Evolutionary conservation across 2,797 vertebrate genomes (phyloP), one percentile per base, ranked within the genome.

Genomic region (Sebastes jordani): DNA sequence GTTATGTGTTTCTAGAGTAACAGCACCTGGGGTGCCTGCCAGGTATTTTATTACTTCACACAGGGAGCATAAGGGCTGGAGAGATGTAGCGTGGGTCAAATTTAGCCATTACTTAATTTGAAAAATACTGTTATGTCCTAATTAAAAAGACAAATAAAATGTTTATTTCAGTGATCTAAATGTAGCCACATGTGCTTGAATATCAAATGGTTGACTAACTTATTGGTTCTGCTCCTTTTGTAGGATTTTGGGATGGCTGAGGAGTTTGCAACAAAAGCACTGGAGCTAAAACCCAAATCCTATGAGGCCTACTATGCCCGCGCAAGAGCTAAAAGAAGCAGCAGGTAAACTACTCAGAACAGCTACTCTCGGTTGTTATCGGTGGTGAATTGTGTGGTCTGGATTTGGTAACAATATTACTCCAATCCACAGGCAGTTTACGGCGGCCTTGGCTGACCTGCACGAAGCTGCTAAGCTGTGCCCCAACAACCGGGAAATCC

Each of bases 171-270:
- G 38, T 23, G 22, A 74, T 22, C 34, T 6, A 14, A 76, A 49
- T 1, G 2, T 6, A 55, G 13, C n/a, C 38, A 14, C 11, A 5
- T 38, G 23, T 18, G 1, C 2, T 72, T 59, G 10, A 72, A 42
- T 55, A 63, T 73, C 22, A 46, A 59, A 25, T 68, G 13, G 4
- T 49, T 65, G 8, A 22, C 18, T 49, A 4, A 25, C 23, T 25
- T 16, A 66, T 71, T 78, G 32, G 74, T 52, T 62, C 4, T 74
- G 30, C 52, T 86, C 27, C 73, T 86, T 73, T 59, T 82, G 58
- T 52, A 99, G 99, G 99, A 99, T 91, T 99, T 99, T 61, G 99
- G 99, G 63, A 96, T 99, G 97, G 99, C 99, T 46, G 99, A 99
- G 84, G 99, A 99, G 89, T 99, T 99, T 94, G 98, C 99, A 81